Conservation (phyloP, 2,797 vertebrate genomes). For the Meda fulgida region DNA sequence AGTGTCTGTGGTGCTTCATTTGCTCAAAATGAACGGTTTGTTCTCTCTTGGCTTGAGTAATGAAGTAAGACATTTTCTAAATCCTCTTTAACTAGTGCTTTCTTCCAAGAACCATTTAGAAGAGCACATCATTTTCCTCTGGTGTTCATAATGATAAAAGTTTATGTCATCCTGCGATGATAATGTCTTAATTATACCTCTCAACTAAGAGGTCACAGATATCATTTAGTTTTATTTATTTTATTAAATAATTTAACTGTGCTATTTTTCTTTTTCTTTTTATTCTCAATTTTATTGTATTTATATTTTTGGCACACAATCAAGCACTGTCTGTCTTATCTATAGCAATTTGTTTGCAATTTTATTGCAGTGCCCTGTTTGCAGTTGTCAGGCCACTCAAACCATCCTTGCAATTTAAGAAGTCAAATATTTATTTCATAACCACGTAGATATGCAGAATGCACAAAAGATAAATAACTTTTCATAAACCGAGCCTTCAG, state of each 20-base stretch:
- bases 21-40: conserved; percentile 32
- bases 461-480: neutral
- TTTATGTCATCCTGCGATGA: neutral
- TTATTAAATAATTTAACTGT: neutral
- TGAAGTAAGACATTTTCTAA: conserved; percentile 44
- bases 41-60: conserved; percentile 30
- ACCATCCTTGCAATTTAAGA: neutral
- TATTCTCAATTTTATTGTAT: neutral
- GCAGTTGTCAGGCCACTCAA: neutral
- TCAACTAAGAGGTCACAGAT: neutral
- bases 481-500: neutral
- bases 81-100: conserved; percentile 21
- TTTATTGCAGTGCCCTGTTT: neutral
- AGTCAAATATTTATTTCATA: neutral
- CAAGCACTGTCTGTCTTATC: neutral
- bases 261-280: neutral
- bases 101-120: neutral
- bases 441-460: conserved; percentile 2
- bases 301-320: neutral
- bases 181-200: neutral
- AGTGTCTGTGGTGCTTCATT: conserved; percentile 42
- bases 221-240: too few species aligned
- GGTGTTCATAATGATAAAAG: neutral
- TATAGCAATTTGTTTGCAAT: neutral
- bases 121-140: neutral